phyloP scores from a whole-genome alignment of 2,113 vertebrate species.

The Hippocampus comes region DNA sequence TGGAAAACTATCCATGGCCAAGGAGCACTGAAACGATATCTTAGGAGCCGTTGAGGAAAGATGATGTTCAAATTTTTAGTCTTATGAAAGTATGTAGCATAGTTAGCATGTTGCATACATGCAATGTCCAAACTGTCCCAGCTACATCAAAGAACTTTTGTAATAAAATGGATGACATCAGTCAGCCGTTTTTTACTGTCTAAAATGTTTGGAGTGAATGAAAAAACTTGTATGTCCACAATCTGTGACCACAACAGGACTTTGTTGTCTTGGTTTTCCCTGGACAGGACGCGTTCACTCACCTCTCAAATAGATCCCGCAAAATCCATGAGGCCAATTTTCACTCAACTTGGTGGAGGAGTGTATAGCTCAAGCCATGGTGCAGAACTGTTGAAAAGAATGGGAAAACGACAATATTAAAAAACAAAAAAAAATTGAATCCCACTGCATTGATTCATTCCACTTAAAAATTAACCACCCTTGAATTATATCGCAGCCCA shows the following conservation, averaged over 20 bases:
- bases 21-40: too few relatives aligned
- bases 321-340: neutral
- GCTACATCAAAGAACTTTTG: neutral
- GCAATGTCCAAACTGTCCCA: neutral
- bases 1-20: too few relatives aligned
- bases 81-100: neutral
- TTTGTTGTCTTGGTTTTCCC: too few relatives aligned
- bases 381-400: neutral
- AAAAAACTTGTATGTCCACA: neutral
- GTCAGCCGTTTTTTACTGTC: neutral
- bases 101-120: too few relatives aligned
- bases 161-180: neutral
- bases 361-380: neutral
- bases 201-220: neutral
- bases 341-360: neutral
- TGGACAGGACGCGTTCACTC: neutral
- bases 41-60: too few relatives aligned
- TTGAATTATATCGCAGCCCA: too few relatives aligned
- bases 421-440: too few relatives aligned
- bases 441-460: too few relatives aligned
- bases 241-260: too few relatives aligned
- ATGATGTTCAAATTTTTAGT: too few relatives aligned
- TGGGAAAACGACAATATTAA: neutral
- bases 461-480: neutral
- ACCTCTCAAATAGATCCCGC: neutral